Conservation (phyloP, 92 coral and sea anemone species). For the Palythoa caribaeorum region DNA sequence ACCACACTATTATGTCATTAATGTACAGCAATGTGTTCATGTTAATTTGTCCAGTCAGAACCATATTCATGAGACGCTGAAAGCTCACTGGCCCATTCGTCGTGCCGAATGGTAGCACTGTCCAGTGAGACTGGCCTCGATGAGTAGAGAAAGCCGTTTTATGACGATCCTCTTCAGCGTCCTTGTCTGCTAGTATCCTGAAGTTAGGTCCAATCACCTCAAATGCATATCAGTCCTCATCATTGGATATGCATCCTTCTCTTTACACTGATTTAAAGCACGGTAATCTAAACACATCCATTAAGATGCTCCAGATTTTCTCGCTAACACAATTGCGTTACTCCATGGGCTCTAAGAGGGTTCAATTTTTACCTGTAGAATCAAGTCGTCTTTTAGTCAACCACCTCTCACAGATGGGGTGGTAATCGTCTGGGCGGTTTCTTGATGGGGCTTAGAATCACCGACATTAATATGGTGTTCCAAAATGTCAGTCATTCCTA, state of each 20-base stretch:
- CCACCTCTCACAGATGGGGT: constrained; percentile 2
- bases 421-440: neutral
- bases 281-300: constrained; percentile 53
- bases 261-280: constrained; percentile 47
- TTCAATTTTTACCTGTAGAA: constrained; percentile 31
- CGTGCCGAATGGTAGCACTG: neutral
- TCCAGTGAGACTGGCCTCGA: constrained; percentile 25
- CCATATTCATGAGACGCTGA: constrained; percentile 56
- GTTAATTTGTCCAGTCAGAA: no score
- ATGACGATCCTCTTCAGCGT: constrained; percentile 12
- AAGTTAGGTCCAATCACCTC: constrained; percentile 47
- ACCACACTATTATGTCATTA: no score
- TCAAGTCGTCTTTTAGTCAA: constrained; percentile 56
- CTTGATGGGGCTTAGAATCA: no score
- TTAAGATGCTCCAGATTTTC: constrained; percentile 39
- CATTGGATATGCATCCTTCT: constrained; percentile 59
- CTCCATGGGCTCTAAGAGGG: constrained; percentile 61
- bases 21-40: no score
- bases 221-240: constrained; percentile 53
- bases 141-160: constrained; percentile 1
- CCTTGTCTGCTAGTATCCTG: constrained; percentile 50
- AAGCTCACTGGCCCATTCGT: constrained; percentile 60
- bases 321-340: constrained; percentile 56
- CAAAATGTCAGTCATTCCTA: constrained; percentile 44
- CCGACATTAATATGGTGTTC: no score